Evolutionary conservation across 2,113 vertebrate genomes (phyloP), one percentile per base, ranked within the genome.

Genomic region (Menura novaehollandiae): DNA sequence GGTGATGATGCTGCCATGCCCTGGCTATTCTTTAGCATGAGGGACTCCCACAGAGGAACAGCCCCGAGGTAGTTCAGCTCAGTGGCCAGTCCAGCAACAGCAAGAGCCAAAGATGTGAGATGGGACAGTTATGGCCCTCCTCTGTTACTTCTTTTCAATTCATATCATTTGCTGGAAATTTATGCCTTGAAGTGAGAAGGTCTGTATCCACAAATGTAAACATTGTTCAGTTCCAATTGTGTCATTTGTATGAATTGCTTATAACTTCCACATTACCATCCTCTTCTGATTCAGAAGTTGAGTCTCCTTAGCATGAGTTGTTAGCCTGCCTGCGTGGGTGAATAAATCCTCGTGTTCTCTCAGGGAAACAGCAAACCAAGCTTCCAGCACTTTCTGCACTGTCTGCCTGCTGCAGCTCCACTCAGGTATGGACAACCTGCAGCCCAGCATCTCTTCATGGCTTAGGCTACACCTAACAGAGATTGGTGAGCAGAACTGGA

Each of bases 221-320:
- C 64, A 75, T 80, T 69, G 51, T 72, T 69, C 49, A 89, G 76
- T 69, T 89, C 82, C 49, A 44, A 0, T 82, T 78, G n/a, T 96
- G 91, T 82, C 56, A 85, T 93, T 82, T 82, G 20, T 60, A 9
- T 72, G 66, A 95, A 78, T 78, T 89, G 41, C 80, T 95, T 90
- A 23, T 69, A 81, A 53, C 91, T 96, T 95, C 56, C 80, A 87
- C 58, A 37, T 94, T 82, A 53, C n/a, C 56, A 30, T 68, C 56
- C 33, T 58, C 75, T 85, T 95, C 88, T 95, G 93, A 96, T 91
- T 95, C 88, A 96, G 83, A 88, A 94, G 92, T 39, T 81, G 76
- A 93, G 44, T 66, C 91, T 95, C 49, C 58, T 75, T 55, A 56
- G 69, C 11, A 24, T 49, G 79, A 93, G 60, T 49, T 84, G 88